Conservation (phyloP, 2,888 invertebrate species). For the Entomobrya multifasciata region DNA sequence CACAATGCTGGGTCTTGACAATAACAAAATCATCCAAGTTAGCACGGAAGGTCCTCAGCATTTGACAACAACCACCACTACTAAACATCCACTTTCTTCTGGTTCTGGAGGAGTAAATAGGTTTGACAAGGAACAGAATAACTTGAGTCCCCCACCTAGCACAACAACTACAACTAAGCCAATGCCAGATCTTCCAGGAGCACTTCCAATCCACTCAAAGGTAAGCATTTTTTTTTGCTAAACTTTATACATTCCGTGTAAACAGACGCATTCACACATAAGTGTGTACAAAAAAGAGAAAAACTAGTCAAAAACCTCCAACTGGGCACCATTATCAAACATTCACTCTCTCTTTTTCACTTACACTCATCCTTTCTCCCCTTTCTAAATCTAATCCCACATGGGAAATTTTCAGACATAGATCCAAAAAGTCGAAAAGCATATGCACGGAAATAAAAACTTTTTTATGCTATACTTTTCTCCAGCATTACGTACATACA, state of each 20-base stretch:
- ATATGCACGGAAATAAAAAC: not conserved
- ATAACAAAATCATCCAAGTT: slow-evolving; percentile 58
- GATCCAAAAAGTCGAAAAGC: slow-evolving; percentile 31
- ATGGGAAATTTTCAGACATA: slow-evolving; percentile 26
- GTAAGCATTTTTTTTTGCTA: slow-evolving; percentile 59
- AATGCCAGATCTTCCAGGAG: slow-evolving; percentile 79
- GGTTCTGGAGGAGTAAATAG: slow-evolving; percentile 55
- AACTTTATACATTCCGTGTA: not conserved
- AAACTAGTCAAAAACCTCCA: not conserved
- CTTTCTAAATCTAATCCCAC: slow-evolving; percentile 44
- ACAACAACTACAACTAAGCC: slow-evolving; percentile 78
- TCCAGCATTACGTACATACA: not conserved
- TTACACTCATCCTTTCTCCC: slow-evolving; percentile 22
- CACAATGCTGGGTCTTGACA: slow-evolving; percentile 54
- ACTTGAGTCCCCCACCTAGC: slow-evolving; percentile 55
- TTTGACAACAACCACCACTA: slow-evolving; percentile 66
- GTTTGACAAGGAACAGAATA: slow-evolving; percentile 59
- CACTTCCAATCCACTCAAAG: slow-evolving; percentile 80
- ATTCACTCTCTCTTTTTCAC: slow-evolving; percentile 33
- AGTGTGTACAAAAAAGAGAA: not conserved
- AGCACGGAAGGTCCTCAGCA: slow-evolving; percentile 65
- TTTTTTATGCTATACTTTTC: not conserved
- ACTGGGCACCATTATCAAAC: slow-evolving; percentile 26
- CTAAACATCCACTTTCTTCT: slow-evolving; percentile 63
- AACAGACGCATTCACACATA: not conserved